phyloP scores from a whole-genome alignment of 2,113 vertebrate species.

The Ceyx margarethae region DNA sequence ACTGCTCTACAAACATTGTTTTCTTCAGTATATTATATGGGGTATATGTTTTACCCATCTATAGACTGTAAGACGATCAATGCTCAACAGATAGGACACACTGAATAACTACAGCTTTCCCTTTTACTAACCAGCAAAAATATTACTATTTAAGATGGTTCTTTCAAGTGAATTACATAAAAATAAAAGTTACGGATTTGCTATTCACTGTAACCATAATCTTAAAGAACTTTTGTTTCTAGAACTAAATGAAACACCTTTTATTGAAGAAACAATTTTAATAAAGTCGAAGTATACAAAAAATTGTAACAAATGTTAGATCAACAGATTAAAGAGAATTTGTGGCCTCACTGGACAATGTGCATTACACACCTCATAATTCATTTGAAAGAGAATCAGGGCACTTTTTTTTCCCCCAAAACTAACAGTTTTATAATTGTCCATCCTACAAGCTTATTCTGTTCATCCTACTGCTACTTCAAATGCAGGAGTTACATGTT shows the following conservation, averaged over 20 bases:
- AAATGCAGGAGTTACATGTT: not conserved
- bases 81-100: not conserved
- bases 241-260: not conserved
- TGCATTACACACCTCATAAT: not conserved
- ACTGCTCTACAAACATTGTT: not conserved
- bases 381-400: not conserved
- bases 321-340: not conserved
- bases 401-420: not conserved
- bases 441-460: not conserved
- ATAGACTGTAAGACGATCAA: not conserved
- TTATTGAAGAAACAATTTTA: constrained; percentile 26
- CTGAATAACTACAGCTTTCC: not conserved
- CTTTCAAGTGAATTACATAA: not conserved
- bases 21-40: not conserved
- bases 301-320: not conserved
- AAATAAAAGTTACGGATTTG: not conserved
- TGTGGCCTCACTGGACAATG: not conserved
- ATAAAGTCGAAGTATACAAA: not conserved
- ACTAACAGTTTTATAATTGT: not conserved
- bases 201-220: not conserved
- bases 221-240: not conserved
- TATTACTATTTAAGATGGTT: not conserved
- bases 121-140: not conserved
- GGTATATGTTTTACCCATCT: not conserved
- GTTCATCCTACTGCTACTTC: not conserved